Percentiles rank a stretch among this genome's conserved stretches.
Evolutionary conservation across 2,888 invertebrate genomes (phyloP).

Genomic region (Bugula neritina): DNA sequence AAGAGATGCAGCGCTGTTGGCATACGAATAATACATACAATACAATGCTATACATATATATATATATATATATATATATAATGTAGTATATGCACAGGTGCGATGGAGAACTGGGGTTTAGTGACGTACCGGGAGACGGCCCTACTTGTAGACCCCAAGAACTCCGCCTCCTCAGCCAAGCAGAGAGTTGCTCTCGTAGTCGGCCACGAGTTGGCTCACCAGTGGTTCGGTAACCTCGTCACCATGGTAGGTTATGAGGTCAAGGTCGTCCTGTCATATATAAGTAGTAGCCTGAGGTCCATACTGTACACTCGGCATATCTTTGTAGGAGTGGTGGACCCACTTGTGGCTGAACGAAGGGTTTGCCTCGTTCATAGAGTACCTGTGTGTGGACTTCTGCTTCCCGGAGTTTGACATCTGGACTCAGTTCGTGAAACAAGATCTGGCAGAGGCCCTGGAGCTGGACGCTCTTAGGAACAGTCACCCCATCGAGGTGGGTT

Average conservation of each 20-base stretch:
- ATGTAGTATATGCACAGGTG: no score
- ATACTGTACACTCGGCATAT: no score
- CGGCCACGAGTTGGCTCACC: slow-evolving; percentile 85
- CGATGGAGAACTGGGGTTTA: slow-evolving; percentile 98
- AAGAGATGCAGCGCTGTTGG: no score
- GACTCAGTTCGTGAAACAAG: slow-evolving; percentile 89
- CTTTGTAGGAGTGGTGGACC: slow-evolving; percentile 85
- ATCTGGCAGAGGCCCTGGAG: slow-evolving; percentile 70
- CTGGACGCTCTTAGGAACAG: slow-evolving; percentile 80
- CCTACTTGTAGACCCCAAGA: slow-evolving; percentile 79
- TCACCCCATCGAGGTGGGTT: slow-evolving; percentile 83
- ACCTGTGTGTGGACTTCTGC: slow-evolving; percentile 81
- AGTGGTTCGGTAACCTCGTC: slow-evolving; percentile 96
- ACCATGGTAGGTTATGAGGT: slow-evolving; percentile 69
- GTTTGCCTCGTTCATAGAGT: slow-evolving; percentile 92
- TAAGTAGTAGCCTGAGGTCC: not conserved
- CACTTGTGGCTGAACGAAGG: slow-evolving; percentile 92
- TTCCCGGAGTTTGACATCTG: slow-evolving; percentile 95
- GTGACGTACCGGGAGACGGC: slow-evolving; percentile 89
- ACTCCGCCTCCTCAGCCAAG: slow-evolving; percentile 68
- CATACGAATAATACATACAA: no score
- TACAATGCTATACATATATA: no score
- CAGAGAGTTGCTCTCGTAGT: slow-evolving; percentile 65
- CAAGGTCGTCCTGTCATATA: not conserved
- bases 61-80: no score